A percentile compares a stretch with the other conserved stretches of the same genome.
Conservation (phyloP, 92 coral and sea anemone genomes). For the Desmophyllum pertusum region DNA sequence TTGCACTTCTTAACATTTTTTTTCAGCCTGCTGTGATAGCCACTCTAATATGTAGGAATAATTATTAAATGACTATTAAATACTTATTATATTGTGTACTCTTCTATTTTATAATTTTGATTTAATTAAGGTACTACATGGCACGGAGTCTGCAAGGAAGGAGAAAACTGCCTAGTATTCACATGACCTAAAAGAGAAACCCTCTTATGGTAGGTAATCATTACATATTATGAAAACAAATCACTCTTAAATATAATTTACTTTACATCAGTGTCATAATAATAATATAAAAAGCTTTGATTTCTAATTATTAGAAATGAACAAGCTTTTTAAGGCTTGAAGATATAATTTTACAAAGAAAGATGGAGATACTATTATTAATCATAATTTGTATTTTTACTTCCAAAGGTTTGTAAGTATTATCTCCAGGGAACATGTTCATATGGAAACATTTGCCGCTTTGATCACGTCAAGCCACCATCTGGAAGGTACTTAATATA, state of each 20-base stretch:
- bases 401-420: constrained; percentile 74
- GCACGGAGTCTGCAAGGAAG: constrained; percentile 83
- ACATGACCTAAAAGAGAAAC: constrained; percentile 77
- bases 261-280: neutral
- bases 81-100: no score
- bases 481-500: constrained; percentile 38
- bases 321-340: no score
- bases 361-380: no score
- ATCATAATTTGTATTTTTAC: neutral
- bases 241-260: neutral
- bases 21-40: no score
- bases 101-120: no score
- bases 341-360: no score
- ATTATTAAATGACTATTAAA: no score
- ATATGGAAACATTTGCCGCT: constrained; percentile 83
- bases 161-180: constrained; percentile 74
- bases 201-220: constrained; percentile 64
- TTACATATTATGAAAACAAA: neutral
- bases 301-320: no score
- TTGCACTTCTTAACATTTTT: no score
- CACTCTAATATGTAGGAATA: no score
- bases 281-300: no score
- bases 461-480: constrained; percentile 75
- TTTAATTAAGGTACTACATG: constrained; percentile 65
- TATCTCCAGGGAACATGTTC: constrained; percentile 82